Evolutionary conservation across 2,888 invertebrate species (phyloP).

Genomic region (Phasia obesa): DNA sequence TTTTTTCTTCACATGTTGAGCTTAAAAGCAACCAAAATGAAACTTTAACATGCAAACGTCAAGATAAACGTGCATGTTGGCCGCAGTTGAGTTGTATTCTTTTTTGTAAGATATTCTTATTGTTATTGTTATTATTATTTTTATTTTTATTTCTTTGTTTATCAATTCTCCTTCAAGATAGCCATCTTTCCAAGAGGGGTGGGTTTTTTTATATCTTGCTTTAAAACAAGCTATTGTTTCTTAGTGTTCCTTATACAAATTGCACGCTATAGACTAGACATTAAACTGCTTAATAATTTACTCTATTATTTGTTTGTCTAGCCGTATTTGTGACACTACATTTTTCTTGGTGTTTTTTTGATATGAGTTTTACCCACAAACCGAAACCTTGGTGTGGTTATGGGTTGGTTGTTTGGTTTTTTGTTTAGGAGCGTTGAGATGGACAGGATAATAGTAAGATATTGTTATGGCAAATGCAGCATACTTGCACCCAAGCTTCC

Average conservation of each 20-base stretch:
- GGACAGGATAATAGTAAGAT: conserved; percentile 4
- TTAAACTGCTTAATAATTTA: conserved; percentile 62
- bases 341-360: not conserved
- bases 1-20: conserved; percentile 21
- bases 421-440: not conserved
- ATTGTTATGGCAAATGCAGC: not conserved
- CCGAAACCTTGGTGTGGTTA: conserved; percentile 5
- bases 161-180: conserved; percentile 34
- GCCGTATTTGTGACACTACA: conserved; percentile 24
- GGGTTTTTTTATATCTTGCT: not conserved
- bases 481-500: not conserved
- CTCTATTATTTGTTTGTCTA: conserved; percentile 61
- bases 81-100: not conserved
- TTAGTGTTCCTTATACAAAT: not conserved
- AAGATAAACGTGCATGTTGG: conserved; percentile 27
- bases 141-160: conserved; percentile 20
- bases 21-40: conserved; percentile 37
- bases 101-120: not conserved
- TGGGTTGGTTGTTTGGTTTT: not conserved
- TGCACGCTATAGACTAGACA: conserved; percentile 51
- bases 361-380: conserved; percentile 2
- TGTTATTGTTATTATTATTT: conserved; percentile 3
- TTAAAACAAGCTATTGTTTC: not conserved
- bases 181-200: conserved; percentile 14
- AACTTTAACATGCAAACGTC: conserved; percentile 58